A percentile compares a stretch with the other conserved stretches of the same genome.
Evolutionary conservation across 1,140 invertebrate genomes (phyloP).

Genomic region (Calephelis nemesis): DNA sequence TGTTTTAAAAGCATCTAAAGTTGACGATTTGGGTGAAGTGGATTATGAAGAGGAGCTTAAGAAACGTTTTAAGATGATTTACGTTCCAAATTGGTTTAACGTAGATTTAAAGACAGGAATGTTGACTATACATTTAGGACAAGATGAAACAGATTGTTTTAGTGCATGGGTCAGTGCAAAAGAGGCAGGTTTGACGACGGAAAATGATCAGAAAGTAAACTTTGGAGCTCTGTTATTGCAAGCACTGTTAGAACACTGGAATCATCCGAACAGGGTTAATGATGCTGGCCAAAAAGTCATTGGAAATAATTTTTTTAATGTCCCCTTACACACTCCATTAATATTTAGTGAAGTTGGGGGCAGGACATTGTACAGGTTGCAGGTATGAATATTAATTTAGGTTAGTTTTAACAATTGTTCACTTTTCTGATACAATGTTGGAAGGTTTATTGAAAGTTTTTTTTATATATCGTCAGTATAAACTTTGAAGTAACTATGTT

Average conservation of each 20-base stretch:
- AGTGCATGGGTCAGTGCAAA: conserved; percentile 98
- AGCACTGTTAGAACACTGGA: conserved; percentile 98
- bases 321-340: conserved; percentile 97
- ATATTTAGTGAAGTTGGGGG: conserved; percentile 99
- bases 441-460: too few species aligned
- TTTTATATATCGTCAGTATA: too few species aligned
- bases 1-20: conserved; percentile 95
- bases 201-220: conserved; percentile 96
- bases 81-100: conserved; percentile 99
- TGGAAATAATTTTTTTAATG: conserved; percentile 93
- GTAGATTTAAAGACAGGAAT: conserved; percentile 99
- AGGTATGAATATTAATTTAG: conserved; percentile 35
- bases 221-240: conserved; percentile 96
- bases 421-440: neutral
- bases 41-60: conserved; percentile 98
- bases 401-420: neutral
- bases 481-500: too few species aligned
- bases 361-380: conserved; percentile 88
- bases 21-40: conserved; percentile 94
- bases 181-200: conserved; percentile 92
- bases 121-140: conserved; percentile 97
- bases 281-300: conserved; percentile 84
- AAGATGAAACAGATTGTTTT: conserved; percentile 98
- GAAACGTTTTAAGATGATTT: conserved; percentile 94
- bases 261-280: conserved; percentile 81